Evolutionary conservation across 1,140 invertebrate genomes (phyloP).

Genomic region (Brachionus calyciflorus): DNA sequence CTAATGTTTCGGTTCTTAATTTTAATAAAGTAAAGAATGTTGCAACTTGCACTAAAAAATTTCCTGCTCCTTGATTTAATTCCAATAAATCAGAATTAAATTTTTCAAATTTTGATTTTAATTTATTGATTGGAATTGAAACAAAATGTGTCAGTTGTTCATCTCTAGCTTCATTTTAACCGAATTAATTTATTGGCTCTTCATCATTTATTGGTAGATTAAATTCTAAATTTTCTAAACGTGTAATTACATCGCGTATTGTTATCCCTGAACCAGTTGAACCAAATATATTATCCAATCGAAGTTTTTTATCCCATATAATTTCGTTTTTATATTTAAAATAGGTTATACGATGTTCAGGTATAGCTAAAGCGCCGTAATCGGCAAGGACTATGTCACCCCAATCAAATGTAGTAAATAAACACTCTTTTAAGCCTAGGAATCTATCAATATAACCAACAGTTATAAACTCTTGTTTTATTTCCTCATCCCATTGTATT

Average conservation of each 20-base stretch:
- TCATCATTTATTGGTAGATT: slow-evolving; percentile 46
- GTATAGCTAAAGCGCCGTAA: slow-evolving; percentile 61
- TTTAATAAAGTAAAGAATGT: slow-evolving; percentile 55
- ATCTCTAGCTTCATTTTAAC: background rate
- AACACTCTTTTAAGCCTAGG: slow-evolving; percentile 61
- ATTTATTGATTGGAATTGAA: slow-evolving; percentile 55
- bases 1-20: slow-evolving; percentile 55
- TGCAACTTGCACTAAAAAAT: slow-evolving; percentile 51
- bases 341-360: slow-evolving; percentile 64
- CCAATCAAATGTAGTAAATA: slow-evolving; percentile 62
- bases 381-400: slow-evolving; percentile 62
- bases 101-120: slow-evolving; percentile 50
- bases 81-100: slow-evolving; percentile 52
- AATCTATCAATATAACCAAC: slow-evolving; percentile 64
- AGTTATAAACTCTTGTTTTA: slow-evolving; percentile 59
- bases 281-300: slow-evolving; percentile 63
- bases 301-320: slow-evolving; percentile 63
- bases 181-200: background rate
- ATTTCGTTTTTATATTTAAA: slow-evolving; percentile 63
- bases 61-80: slow-evolving; percentile 50
- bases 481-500: slow-evolving; percentile 62
- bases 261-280: slow-evolving; percentile 53
- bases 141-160: slow-evolving; percentile 59
- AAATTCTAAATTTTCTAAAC: background rate
- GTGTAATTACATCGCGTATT: slow-evolving; percentile 52